These are phyloP conservation scores for Cataglyphis altisquamis DNA, from an alignment of 2,888 invertebrate genomes.

Conservation along the genomic window DNA sequence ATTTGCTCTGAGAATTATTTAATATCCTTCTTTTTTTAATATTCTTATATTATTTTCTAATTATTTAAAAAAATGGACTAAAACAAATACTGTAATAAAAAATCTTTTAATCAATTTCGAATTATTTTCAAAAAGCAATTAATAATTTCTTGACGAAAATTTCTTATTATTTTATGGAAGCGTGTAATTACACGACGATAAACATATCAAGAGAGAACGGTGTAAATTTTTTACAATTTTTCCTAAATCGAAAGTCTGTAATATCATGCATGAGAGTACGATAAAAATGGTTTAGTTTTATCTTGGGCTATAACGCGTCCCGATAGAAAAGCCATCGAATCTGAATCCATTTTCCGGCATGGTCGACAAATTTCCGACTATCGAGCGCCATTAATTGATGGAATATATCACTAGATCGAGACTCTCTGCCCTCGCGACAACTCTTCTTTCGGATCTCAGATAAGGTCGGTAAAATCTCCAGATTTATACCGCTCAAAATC, in stretches of 20 bases:
- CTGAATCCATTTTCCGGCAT: slow-evolving; percentile 78
- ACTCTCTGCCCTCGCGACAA: slow-evolving; percentile 49
- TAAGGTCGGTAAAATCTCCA: slow-evolving; percentile 21
- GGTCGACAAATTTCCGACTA: slow-evolving; percentile 79
- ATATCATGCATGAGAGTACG: not conserved
- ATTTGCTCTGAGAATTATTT: not conserved
- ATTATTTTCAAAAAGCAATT: not conserved
- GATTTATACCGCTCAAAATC: slow-evolving; percentile 47
- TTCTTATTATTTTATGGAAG: not conserved
- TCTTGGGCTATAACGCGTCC: slow-evolving; percentile 54
- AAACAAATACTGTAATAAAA: not conserved
- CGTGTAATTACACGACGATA: not conserved
- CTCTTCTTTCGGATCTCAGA: slow-evolving; percentile 41
- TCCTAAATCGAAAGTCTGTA: not conserved
- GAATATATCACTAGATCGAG: slow-evolving; percentile 78
- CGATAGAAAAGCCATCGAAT: slow-evolving; percentile 69
- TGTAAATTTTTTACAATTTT: not conserved
- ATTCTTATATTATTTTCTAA: slow-evolving; percentile 9
- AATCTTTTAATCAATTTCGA: not conserved
- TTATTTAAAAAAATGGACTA: too few species aligned
- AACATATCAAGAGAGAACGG: not conserved
- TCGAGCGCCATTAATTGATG: slow-evolving; percentile 80
- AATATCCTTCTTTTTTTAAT: not conserved
- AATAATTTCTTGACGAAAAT: not conserved
- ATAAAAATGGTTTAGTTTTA: slow-evolving; percentile 42